phyloP scores from a whole-genome alignment of 2,888 invertebrate genomes.

The Portevinia maculata region DNA sequence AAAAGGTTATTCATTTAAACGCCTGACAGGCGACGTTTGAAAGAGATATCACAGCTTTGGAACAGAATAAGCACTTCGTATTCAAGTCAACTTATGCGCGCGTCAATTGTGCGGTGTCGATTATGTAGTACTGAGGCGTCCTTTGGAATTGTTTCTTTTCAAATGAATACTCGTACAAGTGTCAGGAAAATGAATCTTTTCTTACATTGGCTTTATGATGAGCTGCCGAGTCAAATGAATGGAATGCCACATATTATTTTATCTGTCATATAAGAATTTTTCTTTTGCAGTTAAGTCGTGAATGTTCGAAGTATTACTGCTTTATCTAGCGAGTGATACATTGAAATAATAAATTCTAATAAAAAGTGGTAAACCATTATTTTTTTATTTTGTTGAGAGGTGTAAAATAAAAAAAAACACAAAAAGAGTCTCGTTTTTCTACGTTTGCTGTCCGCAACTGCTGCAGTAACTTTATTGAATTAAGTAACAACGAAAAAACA shows the following conservation, averaged over 20 bases:
- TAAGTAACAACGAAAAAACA: background rate
- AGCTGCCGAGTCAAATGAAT: background rate
- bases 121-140: constrained; percentile 60
- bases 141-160: constrained; percentile 10
- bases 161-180: constrained; percentile 28
- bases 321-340: constrained; percentile 21
- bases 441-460: background rate
- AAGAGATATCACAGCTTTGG: constrained; percentile 31
- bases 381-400: background rate
- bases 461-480: background rate
- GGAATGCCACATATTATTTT: constrained; percentile 17
- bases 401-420: background rate
- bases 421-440: background rate
- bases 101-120: constrained; percentile 58
- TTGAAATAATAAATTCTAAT: background rate
- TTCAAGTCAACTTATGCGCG: constrained; percentile 56
- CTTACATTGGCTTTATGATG: constrained; percentile 8
- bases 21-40: constrained; percentile 4
- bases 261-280: constrained; percentile 22
- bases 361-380: background rate
- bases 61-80: constrained; percentile 44
- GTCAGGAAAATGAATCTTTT: constrained; percentile 52
- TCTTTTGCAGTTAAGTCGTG: no score
- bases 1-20: constrained; percentile 55
- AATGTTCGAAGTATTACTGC: background rate